Conservation (phyloP, 2,113 vertebrate genomes). For the Takifugu bimaculatus region DNA sequence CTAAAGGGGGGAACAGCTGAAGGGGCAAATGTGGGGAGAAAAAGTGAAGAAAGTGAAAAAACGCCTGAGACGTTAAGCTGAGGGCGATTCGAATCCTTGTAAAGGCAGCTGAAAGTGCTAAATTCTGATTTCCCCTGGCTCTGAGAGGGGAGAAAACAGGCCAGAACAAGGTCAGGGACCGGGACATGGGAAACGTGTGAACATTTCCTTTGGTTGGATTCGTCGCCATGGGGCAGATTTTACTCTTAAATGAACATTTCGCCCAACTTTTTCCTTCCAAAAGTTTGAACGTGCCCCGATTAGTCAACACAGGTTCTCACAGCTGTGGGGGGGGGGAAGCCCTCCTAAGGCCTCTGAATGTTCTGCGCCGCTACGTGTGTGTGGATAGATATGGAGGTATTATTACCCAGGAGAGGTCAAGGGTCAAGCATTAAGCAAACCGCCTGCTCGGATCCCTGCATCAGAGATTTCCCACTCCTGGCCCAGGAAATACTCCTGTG, state of each 20-base stretch:
- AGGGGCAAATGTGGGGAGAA: constrained; percentile 34
- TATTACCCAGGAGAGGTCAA: constrained; percentile 80
- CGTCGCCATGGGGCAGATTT: constrained; percentile 2
- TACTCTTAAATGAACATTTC: constrained; percentile 9
- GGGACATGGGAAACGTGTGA: constrained; percentile 16
- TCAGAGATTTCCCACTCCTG: constrained; percentile 68
- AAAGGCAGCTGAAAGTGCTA: constrained; percentile 46
- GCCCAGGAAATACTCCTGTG: constrained; percentile 71
- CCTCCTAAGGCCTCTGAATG: constrained; percentile 61
- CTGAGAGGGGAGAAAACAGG: constrained; percentile 21
- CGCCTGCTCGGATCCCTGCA: constrained; percentile 66
- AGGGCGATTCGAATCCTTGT: constrained; percentile 44
- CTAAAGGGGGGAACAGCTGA: constrained; percentile 64
- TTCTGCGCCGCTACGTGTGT: constrained; percentile 65
- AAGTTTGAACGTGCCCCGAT: constrained; percentile 1
- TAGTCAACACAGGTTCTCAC: constrained; percentile 39
- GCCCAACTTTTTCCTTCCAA: background rate
- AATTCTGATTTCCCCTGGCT: constrained; percentile 44
- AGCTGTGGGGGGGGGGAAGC: constrained; percentile 19
- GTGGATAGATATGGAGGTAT: constrained; percentile 69
- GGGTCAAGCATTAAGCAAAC: constrained; percentile 78
- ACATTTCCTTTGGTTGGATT: constrained; percentile 18
- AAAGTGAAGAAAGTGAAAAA: constrained; percentile 51
- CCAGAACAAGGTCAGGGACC: constrained; percentile 43
- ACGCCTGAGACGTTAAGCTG: constrained; percentile 53